These are phyloP conservation scores for Serripes groenlandicus DNA, from an alignment of 2,888 invertebrate species.

Conservation along the genomic window DNA sequence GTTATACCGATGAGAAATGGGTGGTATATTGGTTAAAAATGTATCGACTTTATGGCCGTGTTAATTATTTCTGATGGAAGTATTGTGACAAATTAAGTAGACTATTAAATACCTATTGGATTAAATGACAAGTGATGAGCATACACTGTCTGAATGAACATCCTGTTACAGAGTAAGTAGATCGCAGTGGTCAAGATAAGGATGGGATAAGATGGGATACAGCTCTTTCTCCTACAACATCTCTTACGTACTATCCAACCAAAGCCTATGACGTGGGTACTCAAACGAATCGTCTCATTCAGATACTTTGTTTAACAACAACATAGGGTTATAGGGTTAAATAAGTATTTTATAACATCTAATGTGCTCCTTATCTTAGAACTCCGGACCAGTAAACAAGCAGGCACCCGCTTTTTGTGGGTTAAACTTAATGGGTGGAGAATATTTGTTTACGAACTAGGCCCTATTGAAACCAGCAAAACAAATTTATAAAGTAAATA, in stretches of 20 bases:
- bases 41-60: conserved; percentile 7
- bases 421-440: conserved; percentile 51
- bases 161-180: conserved; percentile 81
- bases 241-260: too few species aligned
- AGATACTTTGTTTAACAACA: too few species aligned
- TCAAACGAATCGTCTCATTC: too few species aligned
- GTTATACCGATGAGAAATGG: conserved; percentile 61
- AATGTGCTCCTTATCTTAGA: too few species aligned
- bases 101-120: conserved; percentile 23
- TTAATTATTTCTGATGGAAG: neutral
- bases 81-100: neutral
- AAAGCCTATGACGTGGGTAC: too few species aligned
- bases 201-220: too few species aligned
- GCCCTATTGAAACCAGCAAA: too few species aligned
- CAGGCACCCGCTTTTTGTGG: conserved; percentile 57
- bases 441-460: neutral
- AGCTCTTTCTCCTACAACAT: too few species aligned
- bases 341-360: too few species aligned
- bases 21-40: conserved; percentile 48
- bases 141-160: conserved; percentile 79
- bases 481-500: too few species aligned
- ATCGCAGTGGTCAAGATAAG: too few species aligned
- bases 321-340: too few species aligned
- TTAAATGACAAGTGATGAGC: conserved; percentile 60
- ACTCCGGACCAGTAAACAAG: conserved; percentile 51